Evolutionary conservation across 2,797 vertebrate species (phyloP).

Genomic region (Acestrorhynchus altus): DNA sequence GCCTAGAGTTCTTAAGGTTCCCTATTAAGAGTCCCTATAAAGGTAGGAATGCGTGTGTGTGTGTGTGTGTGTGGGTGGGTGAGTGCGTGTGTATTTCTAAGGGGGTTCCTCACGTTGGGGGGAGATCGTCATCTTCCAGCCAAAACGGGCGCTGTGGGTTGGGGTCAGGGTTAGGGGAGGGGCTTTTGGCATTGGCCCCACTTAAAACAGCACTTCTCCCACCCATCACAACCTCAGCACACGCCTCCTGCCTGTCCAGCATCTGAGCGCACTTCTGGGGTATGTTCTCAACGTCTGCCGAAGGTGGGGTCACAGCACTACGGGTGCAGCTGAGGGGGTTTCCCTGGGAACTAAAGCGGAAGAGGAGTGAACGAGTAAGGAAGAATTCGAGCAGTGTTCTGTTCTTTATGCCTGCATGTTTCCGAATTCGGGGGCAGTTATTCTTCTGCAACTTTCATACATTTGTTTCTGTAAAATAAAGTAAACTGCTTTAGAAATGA

Average conservation of each 20-base stretch:
- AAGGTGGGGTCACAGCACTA: slow-evolving; percentile 59
- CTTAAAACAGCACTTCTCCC: slow-evolving; percentile 51
- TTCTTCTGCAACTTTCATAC: no score
- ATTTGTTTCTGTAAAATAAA: no score
- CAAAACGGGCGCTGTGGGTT: slow-evolving; percentile 69
- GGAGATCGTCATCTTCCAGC: slow-evolving; percentile 77
- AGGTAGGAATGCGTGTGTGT: background rate
- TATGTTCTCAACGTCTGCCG: slow-evolving; percentile 57
- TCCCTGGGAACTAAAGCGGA: slow-evolving; percentile 63
- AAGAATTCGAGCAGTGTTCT: slow-evolving; percentile 14
- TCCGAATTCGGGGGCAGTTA: no score
- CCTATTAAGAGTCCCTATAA: background rate
- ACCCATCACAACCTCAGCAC: slow-evolving; percentile 52
- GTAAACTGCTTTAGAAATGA: background rate
- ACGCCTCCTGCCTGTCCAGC: slow-evolving; percentile 58
- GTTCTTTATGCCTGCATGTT: slow-evolving; percentile 11
- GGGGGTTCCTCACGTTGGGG: slow-evolving; percentile 75
- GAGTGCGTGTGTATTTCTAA: slow-evolving; percentile 8
- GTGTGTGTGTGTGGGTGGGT: slow-evolving; percentile 15
- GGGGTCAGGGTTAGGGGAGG: slow-evolving; percentile 51
- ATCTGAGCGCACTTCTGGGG: slow-evolving; percentile 52
- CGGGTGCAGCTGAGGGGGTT: slow-evolving; percentile 68
- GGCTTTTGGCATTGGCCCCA: slow-evolving; percentile 59
- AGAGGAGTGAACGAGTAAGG: slow-evolving; percentile 37
- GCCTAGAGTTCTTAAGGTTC: no score